These are phyloP conservation scores for Micoletzkya japonica DNA, from an alignment of 2,888 invertebrate species.

Conservation along the genomic window DNA sequence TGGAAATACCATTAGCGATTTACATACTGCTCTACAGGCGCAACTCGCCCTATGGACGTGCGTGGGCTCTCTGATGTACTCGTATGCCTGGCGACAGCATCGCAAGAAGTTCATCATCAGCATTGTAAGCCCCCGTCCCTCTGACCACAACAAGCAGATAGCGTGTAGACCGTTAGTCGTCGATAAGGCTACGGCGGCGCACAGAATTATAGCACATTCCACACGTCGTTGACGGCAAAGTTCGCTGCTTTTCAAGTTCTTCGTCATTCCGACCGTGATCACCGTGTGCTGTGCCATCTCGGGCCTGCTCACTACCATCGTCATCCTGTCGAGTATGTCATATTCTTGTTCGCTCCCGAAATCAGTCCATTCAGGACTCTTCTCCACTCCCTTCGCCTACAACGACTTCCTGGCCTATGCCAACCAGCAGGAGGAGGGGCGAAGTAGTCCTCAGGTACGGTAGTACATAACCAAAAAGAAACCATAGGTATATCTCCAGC, in stretches of 20 bases:
- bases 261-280: constrained; percentile 58
- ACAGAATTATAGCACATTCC: background rate
- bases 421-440: constrained; percentile 7
- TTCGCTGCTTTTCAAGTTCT: constrained; percentile 50
- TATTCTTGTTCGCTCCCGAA: background rate
- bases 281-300: constrained; percentile 53
- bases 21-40: constrained; percentile 52
- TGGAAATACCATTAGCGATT: too few relatives aligned
- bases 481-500: background rate
- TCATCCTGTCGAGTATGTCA: constrained; percentile 43
- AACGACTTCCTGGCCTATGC: constrained; percentile 28
- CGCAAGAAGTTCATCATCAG: constrained; percentile 60
- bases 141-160: background rate
- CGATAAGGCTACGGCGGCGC: background rate
- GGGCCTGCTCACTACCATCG: constrained; percentile 53
- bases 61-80: constrained; percentile 57
- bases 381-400: constrained; percentile 46
- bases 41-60: constrained; percentile 62
- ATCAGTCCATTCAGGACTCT: constrained; percentile 33
- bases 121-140: constrained; percentile 40
- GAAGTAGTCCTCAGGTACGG: constrained; percentile 22
- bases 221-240: constrained; percentile 1
- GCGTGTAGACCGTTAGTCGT: background rate
- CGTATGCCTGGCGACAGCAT: constrained; percentile 61
- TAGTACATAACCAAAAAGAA: background rate